phyloP scores from a whole-genome alignment of 1,140 invertebrate genomes.

The Drosophila nigrodunni region DNA sequence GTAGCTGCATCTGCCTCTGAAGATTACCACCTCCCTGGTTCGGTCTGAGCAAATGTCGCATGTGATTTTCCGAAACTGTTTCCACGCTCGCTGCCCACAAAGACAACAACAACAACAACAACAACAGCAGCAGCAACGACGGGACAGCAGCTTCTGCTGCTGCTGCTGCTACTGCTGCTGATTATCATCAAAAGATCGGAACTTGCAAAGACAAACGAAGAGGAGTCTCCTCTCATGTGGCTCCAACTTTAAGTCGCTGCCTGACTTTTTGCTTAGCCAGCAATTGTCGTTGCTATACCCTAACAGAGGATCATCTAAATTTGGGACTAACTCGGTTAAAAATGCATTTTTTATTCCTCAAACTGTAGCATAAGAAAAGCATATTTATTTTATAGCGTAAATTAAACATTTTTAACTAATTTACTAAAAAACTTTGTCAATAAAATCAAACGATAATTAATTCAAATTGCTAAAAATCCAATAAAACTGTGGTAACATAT shows the following conservation, averaged over 20 bases:
- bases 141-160: conserved; percentile 36
- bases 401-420: no score
- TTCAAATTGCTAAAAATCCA: no score
- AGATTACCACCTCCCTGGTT: conserved; percentile 67
- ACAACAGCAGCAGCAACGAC: conserved; percentile 21
- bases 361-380: no score
- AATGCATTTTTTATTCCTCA: no score
- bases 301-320: background rate
- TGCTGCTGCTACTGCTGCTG: conserved; percentile 54
- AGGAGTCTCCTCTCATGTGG: conserved; percentile 64
- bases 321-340: background rate
- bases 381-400: no score
- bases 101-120: conserved; percentile 46
- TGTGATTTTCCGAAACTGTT: conserved; percentile 80
- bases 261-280: conserved; percentile 9
- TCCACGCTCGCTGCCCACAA: conserved; percentile 79
- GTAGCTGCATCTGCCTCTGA: conserved; percentile 38
- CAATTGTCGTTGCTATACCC: conserved; percentile 25
- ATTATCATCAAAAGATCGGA: conserved; percentile 82
- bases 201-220: conserved; percentile 75
- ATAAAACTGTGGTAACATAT: no score
- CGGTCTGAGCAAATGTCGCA: conserved; percentile 73
- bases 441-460: no score
- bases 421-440: no score
- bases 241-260: conserved; percentile 40